Percentiles rank a stretch among this genome's conserved stretches.
These are phyloP conservation scores for Gavialis gangeticus DNA, from an alignment of 2,113 vertebrate species.

Conservation along the genomic window DNA sequence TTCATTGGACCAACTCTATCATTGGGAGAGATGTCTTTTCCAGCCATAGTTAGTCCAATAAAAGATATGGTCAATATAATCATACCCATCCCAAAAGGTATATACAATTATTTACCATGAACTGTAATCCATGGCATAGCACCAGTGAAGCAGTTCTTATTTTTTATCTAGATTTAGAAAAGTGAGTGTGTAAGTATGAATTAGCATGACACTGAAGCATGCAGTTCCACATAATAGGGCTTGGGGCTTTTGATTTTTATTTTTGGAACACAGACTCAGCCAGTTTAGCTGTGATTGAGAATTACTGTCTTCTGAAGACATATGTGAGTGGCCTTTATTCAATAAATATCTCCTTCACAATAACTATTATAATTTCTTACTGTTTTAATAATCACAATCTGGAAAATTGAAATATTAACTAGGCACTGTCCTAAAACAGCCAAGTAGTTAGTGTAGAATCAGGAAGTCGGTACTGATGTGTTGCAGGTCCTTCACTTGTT, in stretches of 20 bases:
- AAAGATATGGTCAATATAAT: not conserved
- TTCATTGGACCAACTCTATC: not conserved
- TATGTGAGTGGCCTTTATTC: not conserved
- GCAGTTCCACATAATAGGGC: not conserved
- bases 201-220: not conserved
- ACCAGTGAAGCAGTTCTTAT: not conserved
- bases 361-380: not conserved
- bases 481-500: not conserved
- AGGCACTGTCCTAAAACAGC: not conserved
- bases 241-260: not conserved
- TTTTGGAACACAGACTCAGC: not conserved
- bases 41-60: too few species aligned
- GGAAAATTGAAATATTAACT: not conserved
- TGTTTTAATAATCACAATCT: not conserved
- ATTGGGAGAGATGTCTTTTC: not conserved
- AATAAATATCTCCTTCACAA: not conserved
- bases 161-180: not conserved
- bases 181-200: not conserved
- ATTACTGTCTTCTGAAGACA: not conserved
- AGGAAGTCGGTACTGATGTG: not conserved
- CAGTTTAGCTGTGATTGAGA: not conserved
- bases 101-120: not conserved
- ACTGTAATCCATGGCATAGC: not conserved
- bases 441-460: not conserved
- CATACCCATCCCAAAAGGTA: not conserved